These are phyloP conservation scores for Spodoptera picta DNA, from an alignment of 2,888 invertebrate genomes.

Conservation along the genomic window DNA sequence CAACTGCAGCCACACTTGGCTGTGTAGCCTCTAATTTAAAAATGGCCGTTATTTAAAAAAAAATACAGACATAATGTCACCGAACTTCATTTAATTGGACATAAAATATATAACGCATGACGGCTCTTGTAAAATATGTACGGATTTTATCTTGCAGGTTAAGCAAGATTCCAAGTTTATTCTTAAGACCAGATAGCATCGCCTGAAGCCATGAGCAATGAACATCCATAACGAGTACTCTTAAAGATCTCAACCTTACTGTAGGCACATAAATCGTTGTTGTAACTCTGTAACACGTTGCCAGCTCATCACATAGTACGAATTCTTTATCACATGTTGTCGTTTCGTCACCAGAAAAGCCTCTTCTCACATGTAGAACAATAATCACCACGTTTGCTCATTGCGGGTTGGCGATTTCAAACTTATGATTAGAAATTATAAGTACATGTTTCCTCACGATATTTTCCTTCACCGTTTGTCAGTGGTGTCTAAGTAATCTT, in stretches of 20 bases:
- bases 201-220: conserved; percentile 23
- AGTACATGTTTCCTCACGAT: too few relatives aligned
- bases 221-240: conserved; percentile 17
- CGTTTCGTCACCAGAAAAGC: too few relatives aligned
- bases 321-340: conserved; percentile 1
- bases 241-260: conserved; percentile 16
- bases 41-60: too few relatives aligned
- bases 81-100: conserved; percentile 3
- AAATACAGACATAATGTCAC: conserved; percentile 1
- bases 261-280: conserved; percentile 11
- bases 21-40: too few relatives aligned
- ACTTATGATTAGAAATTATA: too few relatives aligned
- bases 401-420: too few relatives aligned
- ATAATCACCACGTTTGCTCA: too few relatives aligned
- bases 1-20: too few relatives aligned
- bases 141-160: conserved; percentile 7
- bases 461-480: too few relatives aligned
- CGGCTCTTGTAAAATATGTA: conserved; percentile 23
- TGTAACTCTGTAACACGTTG: conserved; percentile 8
- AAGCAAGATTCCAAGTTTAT: conserved; percentile 20
- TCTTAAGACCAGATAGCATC: conserved; percentile 11
- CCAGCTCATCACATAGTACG: neutral
- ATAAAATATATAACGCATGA: conserved; percentile 8
- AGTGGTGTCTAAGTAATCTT: too few relatives aligned
- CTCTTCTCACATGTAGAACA: too few relatives aligned